Evolutionary conservation across 2,113 vertebrate species (phyloP), one percentile per base, ranked within the genome.

Genomic region (Neodon shergylaensis): DNA sequence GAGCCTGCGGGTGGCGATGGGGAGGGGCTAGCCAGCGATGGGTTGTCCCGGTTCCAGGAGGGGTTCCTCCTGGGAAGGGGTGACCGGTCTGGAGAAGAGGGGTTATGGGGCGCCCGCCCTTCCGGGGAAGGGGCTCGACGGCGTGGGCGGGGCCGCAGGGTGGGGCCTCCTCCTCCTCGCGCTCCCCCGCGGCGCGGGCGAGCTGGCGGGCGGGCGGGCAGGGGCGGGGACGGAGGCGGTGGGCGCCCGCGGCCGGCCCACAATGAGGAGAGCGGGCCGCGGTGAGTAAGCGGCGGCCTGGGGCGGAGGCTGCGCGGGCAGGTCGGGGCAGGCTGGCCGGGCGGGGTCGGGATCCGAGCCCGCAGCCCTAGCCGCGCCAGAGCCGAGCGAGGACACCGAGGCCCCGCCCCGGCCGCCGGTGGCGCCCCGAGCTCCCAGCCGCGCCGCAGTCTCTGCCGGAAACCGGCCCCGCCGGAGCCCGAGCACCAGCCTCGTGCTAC

Each of bases 281-380:
- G 68, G 95, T 49, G 95, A 89, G 97, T 95, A 74, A 82, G 96
- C 94, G 89, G 95, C 91, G 49, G 92, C 91, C 88, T 81, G 91
- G 91, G 81, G 91, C 81, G 81, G 68, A 47, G 91, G 68, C 79
- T 42, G 52, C 66, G 44, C 87, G 87, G 65, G 92, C 91, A 87
- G 66, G 95, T 86, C 54, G 81, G 96, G 84, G 93, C 88, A 90
- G 73, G 88, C 70, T 52, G 68, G 85, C 49, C 87, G 88, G 88
- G 88, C 88, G 88, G 88, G 63, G 83, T 73, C 54, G 61, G 65
- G 73, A 79, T 91, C 91, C 47, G 47, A 83, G 76, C 79, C 86
- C 83, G 33, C 66, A n/a, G 84, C 33, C 65, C 22, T 49, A 24
- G 66, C 66, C 66, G 21, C 66, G 65, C 66, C 66, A 86, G 87